Evolutionary conservation across 2,888 invertebrate species (phyloP).

Genomic region (Melieria crassipennis): DNA sequence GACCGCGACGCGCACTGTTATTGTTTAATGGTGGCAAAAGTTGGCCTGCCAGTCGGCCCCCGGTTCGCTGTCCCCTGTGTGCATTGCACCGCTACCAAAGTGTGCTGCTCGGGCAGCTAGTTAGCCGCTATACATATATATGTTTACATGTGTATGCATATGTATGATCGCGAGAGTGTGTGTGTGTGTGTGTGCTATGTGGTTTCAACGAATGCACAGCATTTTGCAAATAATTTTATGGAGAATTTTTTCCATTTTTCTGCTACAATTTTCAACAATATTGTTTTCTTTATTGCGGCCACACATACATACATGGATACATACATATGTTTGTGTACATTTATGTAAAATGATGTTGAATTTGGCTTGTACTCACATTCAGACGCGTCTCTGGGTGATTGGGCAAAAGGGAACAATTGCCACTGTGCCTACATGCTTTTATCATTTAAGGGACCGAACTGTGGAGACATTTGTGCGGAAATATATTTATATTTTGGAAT

Average conservation of each 20-base stretch:
- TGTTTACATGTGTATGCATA: too few species aligned
- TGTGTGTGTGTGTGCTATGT: not conserved
- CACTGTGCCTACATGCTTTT: too few species aligned
- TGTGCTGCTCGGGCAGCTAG: not conserved
- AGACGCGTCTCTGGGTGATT: too few species aligned
- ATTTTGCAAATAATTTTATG: constrained; percentile 28
- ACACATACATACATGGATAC: not conserved
- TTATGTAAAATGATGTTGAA: not conserved
- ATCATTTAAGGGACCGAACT: too few species aligned
- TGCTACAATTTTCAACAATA: not conserved
- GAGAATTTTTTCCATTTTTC: constrained; percentile 18
- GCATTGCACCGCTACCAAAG: not conserved
- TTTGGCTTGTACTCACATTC: too few species aligned
- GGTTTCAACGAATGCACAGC: constrained; percentile 32
- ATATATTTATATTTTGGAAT: too few species aligned
- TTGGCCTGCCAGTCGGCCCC: not conserved
- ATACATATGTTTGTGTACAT: not conserved
- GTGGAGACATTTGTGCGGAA: too few species aligned
- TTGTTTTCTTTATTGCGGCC: not conserved
- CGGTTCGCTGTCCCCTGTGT: not conserved
- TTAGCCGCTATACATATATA: too few species aligned
- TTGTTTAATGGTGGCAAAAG: not conserved
- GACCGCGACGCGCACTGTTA: not conserved
- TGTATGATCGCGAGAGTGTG: too few species aligned
- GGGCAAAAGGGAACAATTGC: too few species aligned